Evolutionary conservation across 2,888 invertebrate species (phyloP), one percentile per base, ranked within the genome.

Genomic region (Hesperia comma): DNA sequence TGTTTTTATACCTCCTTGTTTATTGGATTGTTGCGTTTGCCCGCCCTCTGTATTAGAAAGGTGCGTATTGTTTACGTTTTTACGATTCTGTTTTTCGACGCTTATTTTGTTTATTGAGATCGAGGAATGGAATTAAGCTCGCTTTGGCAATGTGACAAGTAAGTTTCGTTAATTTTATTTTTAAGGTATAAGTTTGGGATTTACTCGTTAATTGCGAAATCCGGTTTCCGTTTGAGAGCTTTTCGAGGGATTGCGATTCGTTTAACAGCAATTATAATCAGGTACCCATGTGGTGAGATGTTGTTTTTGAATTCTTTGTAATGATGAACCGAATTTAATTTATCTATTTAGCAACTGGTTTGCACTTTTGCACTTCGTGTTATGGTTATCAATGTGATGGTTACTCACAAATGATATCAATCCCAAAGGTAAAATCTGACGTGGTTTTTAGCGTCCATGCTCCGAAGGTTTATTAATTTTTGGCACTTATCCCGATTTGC

Each of bases 11-110:
- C 21, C 58, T 67, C 62, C 64, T 67, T 62, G 69, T 67, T 68
- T 67, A n/a, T 69, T 68, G 46, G 55, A 63, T 63, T 64, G 56
- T 63, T 68, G 70, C 64, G 66, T 70, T 63, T 37, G 46, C 37
- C 49, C 15, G 61, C 55, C 68, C 68, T 63, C 68, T 63, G 51
- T 66, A 51, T 58, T 58, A 46, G 54, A 53, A 69, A 73, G 72
- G 71, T 72, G 69, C 40, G 70, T 67, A 14, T 46, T 21, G n/a
- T 15, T n/a, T 43, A 33, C 37, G 26, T 37, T 51, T 49, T 49
- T 49, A n/a, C 26, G 40, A 63, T 46, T 46, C 17, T 46, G 43
- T 17, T 15, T 17, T 17, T 46, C 17, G n/a, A 17, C 17, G 4
- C 15, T 15, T 0, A 43, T 46, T 15, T 3, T 46, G 15, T 46